Evolutionary conservation across 2,113 vertebrate species (phyloP), one percentile per base, ranked within the genome.

Genomic region (Ahaetulla prasina): DNA sequence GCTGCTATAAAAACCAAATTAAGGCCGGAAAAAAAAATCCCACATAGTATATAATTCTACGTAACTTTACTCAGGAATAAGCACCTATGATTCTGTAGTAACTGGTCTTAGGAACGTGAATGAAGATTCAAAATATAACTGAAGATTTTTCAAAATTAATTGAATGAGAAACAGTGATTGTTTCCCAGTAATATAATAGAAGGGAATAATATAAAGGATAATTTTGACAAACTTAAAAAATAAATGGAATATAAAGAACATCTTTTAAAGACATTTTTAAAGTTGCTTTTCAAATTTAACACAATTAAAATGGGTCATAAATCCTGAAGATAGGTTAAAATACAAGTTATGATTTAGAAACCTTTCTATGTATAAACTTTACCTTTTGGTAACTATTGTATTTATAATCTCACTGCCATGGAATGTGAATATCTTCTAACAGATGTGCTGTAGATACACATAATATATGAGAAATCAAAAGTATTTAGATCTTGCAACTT

Each of bases 11-110:
- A 94, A 55, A 95, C 54, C 2, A 93, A 63, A 91, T 18, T 1
- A 45, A 47, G 18, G 95, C 93, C n/a, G n/a, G n/a, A 89, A 0
- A 0, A 14, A 91, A 60, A 85, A 94, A 94, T 92, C 85, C 25
- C 43, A 92, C 27, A 3, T 11, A 8, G 16, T 35, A 45, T 22
- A 20, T 53, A 14, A 92, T 84, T 54, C 49, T 68, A 80, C 45
- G 0, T 43, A 91, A 45, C 27, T 50, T 68, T 55, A 91, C n/a
- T 86, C n/a, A 43, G 85, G 57, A 68, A 5, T 39, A 87, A 91
- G 57, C 25, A 23, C 39, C 20, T 49, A 18, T 39, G 14, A 52
- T 49, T 92, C n/a, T 18, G 35, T 22, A 30, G 23, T 18, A 74
- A 92, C 20, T 53, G 23, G 43, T 45, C 0, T 87, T 39, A 43